Evolutionary conservation across 37 sponge, comb jelly and placozoan genomes (phyloP), one percentile per base, ranked within the genome.

Genomic region (Eunapius fragilis): DNA sequence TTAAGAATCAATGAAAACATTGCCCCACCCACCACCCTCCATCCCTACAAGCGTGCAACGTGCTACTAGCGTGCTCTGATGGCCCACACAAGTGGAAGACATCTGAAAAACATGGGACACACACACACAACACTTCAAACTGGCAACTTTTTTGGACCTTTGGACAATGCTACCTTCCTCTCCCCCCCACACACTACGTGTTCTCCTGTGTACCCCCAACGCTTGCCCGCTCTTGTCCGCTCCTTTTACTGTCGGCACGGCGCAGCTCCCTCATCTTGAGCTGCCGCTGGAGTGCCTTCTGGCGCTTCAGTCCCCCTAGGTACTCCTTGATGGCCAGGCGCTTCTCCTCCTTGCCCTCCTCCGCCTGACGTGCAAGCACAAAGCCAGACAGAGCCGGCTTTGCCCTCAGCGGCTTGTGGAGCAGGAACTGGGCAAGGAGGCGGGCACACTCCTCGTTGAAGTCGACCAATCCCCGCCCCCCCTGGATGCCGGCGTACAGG

Each of bases 401-500:
- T 26, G 67, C 37, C 67, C 91, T 82, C 0, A 68, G 13, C 0
- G 91, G 88, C 25, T 49, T 19, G 48, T 94, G 73, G 19, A 87
- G 72, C 49, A 94, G 25, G 68, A 94, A 85, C 81, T 91, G 76
- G 24, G 88, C 47, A 3, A 94, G 47, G 22, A 94, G 67, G 11
- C 45, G 69, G 3, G 74, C 82, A 87, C 94, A 94, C 27, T 85
- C 76, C 19, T 71, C 47, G 37, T 87, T 91, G 31, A 94, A 81
- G 0, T 69, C 76, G 2, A 58, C 71, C 37, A 89, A 37, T 30
- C 80, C 82, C 27, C 78, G 33, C 26, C 85, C 82, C 17, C 31
- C 25, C 9, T 70, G 25, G 24, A 79, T 67, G 7, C 37, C 25
- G 11, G 87, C 87, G 83, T 68, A 90, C 38, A 93, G 77, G 10